Evolutionary conservation across 2,113 vertebrate genomes (phyloP), one percentile per base, ranked within the genome.

Genomic region (Hydropotes inermis): DNA sequence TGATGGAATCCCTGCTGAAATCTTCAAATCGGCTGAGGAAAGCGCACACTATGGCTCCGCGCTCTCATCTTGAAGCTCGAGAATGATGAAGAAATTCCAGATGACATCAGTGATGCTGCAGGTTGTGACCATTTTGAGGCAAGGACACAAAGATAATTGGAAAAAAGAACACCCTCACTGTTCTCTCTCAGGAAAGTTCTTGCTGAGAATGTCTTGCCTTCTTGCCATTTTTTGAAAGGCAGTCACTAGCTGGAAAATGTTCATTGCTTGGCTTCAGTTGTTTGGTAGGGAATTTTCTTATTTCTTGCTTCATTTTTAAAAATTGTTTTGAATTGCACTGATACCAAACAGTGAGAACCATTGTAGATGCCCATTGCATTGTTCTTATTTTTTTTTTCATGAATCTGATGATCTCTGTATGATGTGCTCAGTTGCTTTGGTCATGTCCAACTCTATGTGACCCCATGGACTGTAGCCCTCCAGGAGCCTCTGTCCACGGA

Each of bases 1-100:
- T 94, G 96, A 95, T 96, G 90, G 98, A 86, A 98, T 98, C 97
- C 97, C 97, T 93, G 96, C 97, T 98, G 98, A 97, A 98, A 97
- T 93, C 95, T 82, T 94, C 98, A 97, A 33, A 93, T 95, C 82
- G 61, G 95, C 39, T 92, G 93, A 95, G 97, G 96, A 70, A 88
- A 96, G 87, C 16, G 33, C 98, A 50, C 97, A 84, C 96, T 94
- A 94, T 61, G 97, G 94, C 96, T 98, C 97, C 98, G 30, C 1
- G 11, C 74, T 90, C 96, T 91, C 96, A 74, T 97, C 94, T 15
- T 8, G 60, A 87, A 96, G 89, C 96, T 87, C 36, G 76, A 97
- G 98, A 95, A 94, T 30, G 93, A 94, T 89, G 97, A 87, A 91
- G 98, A 97, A 91, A 98, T 98, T 97, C 97, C 97, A 98, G 96